Conservation (phyloP, 2,888 invertebrate genomes). For the Hypomecis atomaria region DNA sequence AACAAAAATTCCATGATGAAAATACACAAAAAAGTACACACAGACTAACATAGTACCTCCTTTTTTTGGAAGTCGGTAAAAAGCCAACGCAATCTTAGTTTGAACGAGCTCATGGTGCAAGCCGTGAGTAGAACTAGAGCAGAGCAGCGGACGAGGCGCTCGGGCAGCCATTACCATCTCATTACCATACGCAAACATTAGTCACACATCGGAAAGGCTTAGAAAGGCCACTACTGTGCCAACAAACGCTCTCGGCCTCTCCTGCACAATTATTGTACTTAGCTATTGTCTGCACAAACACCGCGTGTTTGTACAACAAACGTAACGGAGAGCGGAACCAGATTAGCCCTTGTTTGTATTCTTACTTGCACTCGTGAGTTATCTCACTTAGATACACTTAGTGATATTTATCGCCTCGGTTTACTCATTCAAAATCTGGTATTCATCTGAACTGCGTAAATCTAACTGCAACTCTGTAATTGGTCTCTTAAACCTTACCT, state of each 20-base stretch:
- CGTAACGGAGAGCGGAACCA: slow-evolving; percentile 74
- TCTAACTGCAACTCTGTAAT: slow-evolving; percentile 1
- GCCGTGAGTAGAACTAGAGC: slow-evolving; percentile 38
- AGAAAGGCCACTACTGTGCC: slow-evolving; percentile 71
- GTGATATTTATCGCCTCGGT: slow-evolving; percentile 16
- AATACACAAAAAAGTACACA: no score
- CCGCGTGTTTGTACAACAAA: slow-evolving; percentile 72
- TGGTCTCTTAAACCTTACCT: no score
- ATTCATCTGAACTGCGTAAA: not conserved
- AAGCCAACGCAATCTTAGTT: no score
- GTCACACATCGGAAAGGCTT: slow-evolving; percentile 77
- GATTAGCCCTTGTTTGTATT: slow-evolving; percentile 77
- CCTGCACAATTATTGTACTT: slow-evolving; percentile 81
- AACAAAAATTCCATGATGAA: no score
- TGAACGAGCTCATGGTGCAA: no score
- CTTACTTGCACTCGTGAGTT: slow-evolving; percentile 45
- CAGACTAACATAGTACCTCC: no score
- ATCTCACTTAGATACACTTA: slow-evolving; percentile 33
- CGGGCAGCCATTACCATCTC: slow-evolving; percentile 74
- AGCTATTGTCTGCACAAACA: slow-evolving; percentile 79
- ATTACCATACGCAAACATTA: slow-evolving; percentile 82
- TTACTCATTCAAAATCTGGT: not conserved
- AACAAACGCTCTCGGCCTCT: slow-evolving; percentile 71
- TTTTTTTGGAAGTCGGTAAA: no score
- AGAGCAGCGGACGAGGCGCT: slow-evolving; percentile 47